Evolutionary conservation across 1,140 invertebrate genomes (phyloP).

Genomic region (Danaus plexippus): DNA sequence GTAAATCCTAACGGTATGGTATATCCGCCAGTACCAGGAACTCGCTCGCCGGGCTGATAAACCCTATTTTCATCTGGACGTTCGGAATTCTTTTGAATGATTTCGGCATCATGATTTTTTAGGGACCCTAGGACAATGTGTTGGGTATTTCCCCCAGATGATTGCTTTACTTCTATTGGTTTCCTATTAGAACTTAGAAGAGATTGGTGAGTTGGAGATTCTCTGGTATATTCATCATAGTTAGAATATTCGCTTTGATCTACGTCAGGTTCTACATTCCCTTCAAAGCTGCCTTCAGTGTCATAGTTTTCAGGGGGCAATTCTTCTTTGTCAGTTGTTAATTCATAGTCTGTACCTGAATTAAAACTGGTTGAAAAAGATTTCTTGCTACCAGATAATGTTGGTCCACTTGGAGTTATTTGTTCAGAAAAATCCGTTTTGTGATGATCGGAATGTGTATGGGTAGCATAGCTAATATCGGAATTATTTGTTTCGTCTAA

Average conservation of each 20-base stretch:
- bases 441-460: conserved; percentile 54
- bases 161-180: conserved; percentile 58
- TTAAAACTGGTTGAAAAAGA: conserved; percentile 43
- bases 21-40: conserved; percentile 76
- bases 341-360: conserved; percentile 45
- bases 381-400: conserved; percentile 37
- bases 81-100: conserved; percentile 65
- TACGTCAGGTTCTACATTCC: conserved; percentile 63
- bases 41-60: conserved; percentile 75
- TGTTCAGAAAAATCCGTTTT: conserved; percentile 20
- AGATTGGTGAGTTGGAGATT: conserved; percentile 45
- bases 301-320: conserved; percentile 58
- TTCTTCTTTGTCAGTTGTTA: conserved; percentile 55
- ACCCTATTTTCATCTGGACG: conserved; percentile 67
- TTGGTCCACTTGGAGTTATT: conserved; percentile 20
- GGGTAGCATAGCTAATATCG: conserved; percentile 35
- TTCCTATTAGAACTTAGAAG: conserved; percentile 50
- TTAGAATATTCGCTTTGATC: conserved; percentile 73
- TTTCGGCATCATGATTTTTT: conserved; percentile 67
- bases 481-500: conserved; percentile 35
- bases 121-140: conserved; percentile 72
- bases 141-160: conserved; percentile 62
- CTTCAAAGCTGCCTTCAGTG: conserved; percentile 42
- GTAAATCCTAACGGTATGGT: conserved; percentile 78
- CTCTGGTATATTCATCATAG: conserved; percentile 60